Base-by-base conservation (phyloP, 92 coral and sea anemone species). In the Phymanthus crucifer region DNA sequence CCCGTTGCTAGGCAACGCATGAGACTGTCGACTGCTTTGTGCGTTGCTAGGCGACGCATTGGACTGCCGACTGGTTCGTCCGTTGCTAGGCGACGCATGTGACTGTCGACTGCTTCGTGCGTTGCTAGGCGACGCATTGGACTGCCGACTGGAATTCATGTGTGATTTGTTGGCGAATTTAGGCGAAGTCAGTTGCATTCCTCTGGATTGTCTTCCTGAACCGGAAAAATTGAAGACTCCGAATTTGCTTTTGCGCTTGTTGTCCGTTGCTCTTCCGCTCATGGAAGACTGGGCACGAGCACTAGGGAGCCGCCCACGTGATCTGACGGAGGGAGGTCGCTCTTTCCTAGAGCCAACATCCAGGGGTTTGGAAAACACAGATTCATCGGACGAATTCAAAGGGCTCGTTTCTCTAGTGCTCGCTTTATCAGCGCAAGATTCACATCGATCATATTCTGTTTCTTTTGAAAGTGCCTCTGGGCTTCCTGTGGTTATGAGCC, bases 1-100 rank as follows among this genome's bases (percentile, higher is more conserved):
- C 6, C 26, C 29, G 36, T 24, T 71, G 75, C 75, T 71, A 19
- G 75, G 58, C 45, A 71, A 71, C 48, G 23, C 68, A 29, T 61
- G 29, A 17, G 68, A 61, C 21, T 36, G 75, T 71, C 32, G 52
- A 23, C 48, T 36, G 58, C 21, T 8, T 71, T 8, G n/a, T 3
- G 32, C 32, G 50, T 24, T 24, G 48, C 48, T 21, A 71, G 33
- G 48, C 32, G 52, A 24, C 48, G 68, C 68, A 29, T 61, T 8
- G 68, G 35, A 61, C 21, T 36, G 75, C 40, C 18, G 52, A 23
- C 32, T 36, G 36, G 34, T 8, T 71, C 7, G n/a, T 3, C 50
- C 32, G 50, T 24, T 24, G 48, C 48, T 21, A 71, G 33, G 48
- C 32, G 52, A 71, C 48, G 68, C 68, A 29, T 61, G 13, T 33